These are phyloP conservation scores for Chromobotia macracanthus DNA, from an alignment of 2,797 vertebrate species.

Conservation along the genomic window DNA sequence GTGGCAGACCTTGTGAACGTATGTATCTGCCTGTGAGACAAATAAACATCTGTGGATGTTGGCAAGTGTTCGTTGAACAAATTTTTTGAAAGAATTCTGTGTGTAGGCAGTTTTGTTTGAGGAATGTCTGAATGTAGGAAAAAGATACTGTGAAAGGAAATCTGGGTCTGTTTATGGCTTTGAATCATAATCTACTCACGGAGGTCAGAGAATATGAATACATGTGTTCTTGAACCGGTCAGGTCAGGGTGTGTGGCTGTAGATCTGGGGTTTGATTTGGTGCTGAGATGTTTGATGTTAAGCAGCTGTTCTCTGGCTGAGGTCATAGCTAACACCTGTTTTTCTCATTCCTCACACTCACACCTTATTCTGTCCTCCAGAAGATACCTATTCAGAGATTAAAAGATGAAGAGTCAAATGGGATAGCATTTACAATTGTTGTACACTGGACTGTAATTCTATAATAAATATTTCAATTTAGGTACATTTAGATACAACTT, in stretches of 20 bases:
- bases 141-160: constrained; percentile 61
- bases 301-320: constrained; percentile 80
- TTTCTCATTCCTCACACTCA: constrained; percentile 89
- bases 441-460: too few relatives aligned
- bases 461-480: neutral
- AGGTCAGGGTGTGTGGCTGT: neutral
- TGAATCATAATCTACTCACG: too few relatives aligned
- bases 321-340: constrained; percentile 84
- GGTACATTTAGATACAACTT: neutral
- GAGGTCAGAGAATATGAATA: constrained; percentile 22
- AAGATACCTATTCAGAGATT: constrained; percentile 76
- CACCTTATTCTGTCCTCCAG: constrained; percentile 88
- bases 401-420: too few relatives aligned
- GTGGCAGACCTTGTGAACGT: constrained; percentile 36
- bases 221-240: constrained; percentile 49
- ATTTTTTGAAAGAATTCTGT: constrained; percentile 24
- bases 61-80: constrained; percentile 25
- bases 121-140: constrained; percentile 30
- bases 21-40: neutral
- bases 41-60: neutral
- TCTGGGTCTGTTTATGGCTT: constrained; percentile 49
- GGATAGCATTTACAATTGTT: too few relatives aligned
- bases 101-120: neutral
- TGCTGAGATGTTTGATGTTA: constrained; percentile 62
- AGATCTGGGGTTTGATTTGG: neutral